A percentile compares a stretch with the other conserved stretches of the same genome.
Conservation (phyloP, 2,797 vertebrate genomes). For the Florisuga fusca region DNA sequence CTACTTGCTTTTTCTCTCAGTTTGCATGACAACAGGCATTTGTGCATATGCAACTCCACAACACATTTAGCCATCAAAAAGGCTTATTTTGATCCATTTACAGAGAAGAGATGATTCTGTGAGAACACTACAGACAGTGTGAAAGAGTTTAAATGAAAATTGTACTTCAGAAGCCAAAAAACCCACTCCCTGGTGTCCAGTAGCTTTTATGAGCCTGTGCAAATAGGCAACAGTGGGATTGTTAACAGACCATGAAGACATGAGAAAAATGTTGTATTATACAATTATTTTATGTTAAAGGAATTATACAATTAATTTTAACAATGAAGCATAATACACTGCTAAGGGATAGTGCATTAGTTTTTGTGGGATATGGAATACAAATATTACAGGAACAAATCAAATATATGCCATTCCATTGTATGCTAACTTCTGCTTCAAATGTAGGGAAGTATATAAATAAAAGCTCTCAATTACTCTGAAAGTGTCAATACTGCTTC, state of each 20-base stretch:
- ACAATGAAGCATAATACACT: conserved; percentile 31
- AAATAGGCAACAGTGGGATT: neutral
- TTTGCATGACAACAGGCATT: neutral
- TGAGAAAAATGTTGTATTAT: neutral
- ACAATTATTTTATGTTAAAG: conserved; percentile 31
- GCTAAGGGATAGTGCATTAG: conserved; percentile 17
- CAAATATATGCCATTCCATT: neutral
- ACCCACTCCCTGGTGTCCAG: neutral
- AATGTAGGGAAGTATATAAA: neutral
- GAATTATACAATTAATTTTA: conserved; percentile 29
- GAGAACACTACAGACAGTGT: conserved; percentile 2
- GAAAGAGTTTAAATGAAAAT: conserved; percentile 46
- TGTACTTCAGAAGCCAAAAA: conserved; percentile 26
- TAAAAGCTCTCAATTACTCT: neutral
- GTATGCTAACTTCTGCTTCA: neutral
- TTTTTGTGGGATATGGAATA: conserved; percentile 8
- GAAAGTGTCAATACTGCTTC: neutral
- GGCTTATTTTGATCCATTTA: conserved; percentile 50
- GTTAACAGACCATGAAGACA: neutral
- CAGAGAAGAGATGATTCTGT: conserved; percentile 3
- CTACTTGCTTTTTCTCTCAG: neutral
- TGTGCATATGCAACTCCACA: neutral
- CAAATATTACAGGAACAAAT: conserved; percentile 3
- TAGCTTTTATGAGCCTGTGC: conserved; percentile 33
- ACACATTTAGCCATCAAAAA: conserved; percentile 1